Evolutionary conservation across 2,888 invertebrate genomes (phyloP).

Genomic region (Drosophila mettleri): DNA sequence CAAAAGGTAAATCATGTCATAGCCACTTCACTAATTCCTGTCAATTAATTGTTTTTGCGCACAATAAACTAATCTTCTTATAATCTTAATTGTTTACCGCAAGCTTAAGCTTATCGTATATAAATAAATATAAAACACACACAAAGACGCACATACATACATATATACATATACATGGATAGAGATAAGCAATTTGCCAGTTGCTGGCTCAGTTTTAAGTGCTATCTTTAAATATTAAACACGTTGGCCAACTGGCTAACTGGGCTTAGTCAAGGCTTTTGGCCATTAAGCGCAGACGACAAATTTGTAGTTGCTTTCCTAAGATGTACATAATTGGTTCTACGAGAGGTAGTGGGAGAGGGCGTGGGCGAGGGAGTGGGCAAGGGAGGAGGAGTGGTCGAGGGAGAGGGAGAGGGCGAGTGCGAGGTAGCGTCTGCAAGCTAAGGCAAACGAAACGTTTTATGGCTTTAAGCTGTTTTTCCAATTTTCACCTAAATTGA

Average conservation of each 20-base stretch:
- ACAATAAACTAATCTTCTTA: not conserved
- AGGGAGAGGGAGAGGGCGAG: not conserved
- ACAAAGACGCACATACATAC: not conserved
- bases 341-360: not conserved
- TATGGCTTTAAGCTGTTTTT: constrained; percentile 77
- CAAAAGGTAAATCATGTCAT: not conserved
- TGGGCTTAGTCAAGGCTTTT: constrained; percentile 11
- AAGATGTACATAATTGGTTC: constrained; percentile 66
- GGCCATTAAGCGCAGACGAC: constrained; percentile 57
- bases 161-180: not conserved
- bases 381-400: too few relatives aligned
- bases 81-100: constrained; percentile 5
- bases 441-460: constrained; percentile 55
- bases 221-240: constrained; percentile 9
- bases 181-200: not conserved
- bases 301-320: constrained; percentile 64
- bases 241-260: constrained; percentile 12
- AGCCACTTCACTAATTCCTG: not conserved
- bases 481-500: constrained; percentile 76
- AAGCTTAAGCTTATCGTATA: not conserved
- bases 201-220: too few relatives aligned
- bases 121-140: not conserved
- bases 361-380: not conserved
- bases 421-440: not conserved
- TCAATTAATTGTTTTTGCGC: not conserved